Evolutionary conservation across 2,113 vertebrate species (phyloP).

Genomic region (Sclerurus mexicanus): DNA sequence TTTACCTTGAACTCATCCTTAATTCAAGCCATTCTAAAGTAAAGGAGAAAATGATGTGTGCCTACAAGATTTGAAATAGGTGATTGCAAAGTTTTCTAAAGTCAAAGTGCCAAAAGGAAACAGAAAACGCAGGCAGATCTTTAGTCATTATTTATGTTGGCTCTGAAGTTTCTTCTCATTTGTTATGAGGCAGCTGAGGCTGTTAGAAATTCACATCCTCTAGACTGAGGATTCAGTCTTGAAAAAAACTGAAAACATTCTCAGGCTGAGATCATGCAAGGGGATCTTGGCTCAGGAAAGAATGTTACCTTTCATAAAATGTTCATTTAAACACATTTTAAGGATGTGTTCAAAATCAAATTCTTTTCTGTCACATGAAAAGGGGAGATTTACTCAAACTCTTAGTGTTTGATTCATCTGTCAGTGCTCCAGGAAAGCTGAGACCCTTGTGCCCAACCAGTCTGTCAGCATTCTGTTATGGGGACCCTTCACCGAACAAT

Average conservation of each 20-base stretch:
- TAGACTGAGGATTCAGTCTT: neutral
- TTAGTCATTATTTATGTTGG: slow-evolving; percentile 10
- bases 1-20: neutral
- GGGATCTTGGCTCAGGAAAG: neutral
- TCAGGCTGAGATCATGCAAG: neutral
- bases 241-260: neutral
- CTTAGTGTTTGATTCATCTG: neutral
- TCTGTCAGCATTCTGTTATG: fast-evolving
- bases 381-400: neutral
- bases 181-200: neutral
- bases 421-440: neutral
- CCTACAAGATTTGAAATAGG: neutral
- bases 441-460: neutral
- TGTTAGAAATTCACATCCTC: neutral
- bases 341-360: neutral
- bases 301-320: neutral
- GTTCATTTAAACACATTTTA: neutral
- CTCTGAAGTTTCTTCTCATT: neutral
- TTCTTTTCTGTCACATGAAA: neutral
- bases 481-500: neutral
- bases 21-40: neutral
- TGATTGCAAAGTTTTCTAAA: neutral
- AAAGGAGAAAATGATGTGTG: neutral
- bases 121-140: neutral
- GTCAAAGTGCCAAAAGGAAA: neutral